Base-by-base conservation (phyloP, 1,140 invertebrate genomes). In the Drosophila guanche region DNA sequence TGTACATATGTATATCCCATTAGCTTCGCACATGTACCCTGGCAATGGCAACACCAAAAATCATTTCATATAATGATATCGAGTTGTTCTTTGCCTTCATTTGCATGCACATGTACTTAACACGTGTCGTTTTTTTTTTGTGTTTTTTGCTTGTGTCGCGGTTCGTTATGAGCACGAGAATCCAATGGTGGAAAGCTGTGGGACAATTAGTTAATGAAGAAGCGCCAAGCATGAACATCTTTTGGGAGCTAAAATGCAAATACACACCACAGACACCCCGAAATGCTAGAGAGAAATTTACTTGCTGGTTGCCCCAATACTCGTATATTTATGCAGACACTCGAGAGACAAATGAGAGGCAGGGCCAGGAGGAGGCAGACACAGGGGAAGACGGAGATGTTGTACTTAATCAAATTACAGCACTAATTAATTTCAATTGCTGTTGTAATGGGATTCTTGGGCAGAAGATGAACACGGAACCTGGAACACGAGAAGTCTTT, bases 401-500 rank as follows among this genome's bases (percentile, higher is more conserved):
- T 59, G 53, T 66, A 65, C 76, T 74, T 85, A 86, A 86, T 85
- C 68, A 85, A 86, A 81, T 85, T 81, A 86, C 73, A 76, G 60
- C 62, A 48, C 77, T 86, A 86, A 86, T 86, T 86, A 81, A 86
- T 76, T 85, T 80, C 67, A 80, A 85, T 80, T 86, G 81, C 79
- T 63, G 65, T 42, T 20, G 65, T 67, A 68, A 67, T 47, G 48
- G 51, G 29, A 45, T 68, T 56, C 25, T 29, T 63, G 33, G 43
- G 61, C 29, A 41, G 29, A 12, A 37, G 29, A 37, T n/a, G 41
- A 65, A 68, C 65, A 55, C 40, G 23, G 67, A 20, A 20, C 16
- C 0, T 20, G 25, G 63, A 67, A 23, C 41, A 46, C 67, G 47
- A 54, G 53, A 47, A 45, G 3, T n/a, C 33, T 59, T 46, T 25